Base-by-base conservation (phyloP, 2,797 vertebrate species). In the Pitangus sulphuratus region DNA sequence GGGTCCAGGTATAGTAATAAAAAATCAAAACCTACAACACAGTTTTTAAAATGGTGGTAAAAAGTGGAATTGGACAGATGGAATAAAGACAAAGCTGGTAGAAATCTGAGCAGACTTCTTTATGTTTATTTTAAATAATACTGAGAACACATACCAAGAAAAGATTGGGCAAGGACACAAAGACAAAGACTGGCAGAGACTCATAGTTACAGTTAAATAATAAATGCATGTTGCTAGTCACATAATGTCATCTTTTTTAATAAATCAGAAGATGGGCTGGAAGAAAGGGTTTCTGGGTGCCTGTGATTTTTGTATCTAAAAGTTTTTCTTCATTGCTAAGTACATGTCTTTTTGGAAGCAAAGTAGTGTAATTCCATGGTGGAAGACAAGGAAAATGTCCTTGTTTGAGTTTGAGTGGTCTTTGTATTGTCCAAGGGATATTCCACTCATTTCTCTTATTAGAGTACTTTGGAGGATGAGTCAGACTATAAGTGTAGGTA, bases 111-210 rank as follows among this genome's bases (percentile, higher is more conserved):
- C 19, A 71, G 57, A 54, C 24, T 53, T 92, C 48, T 87, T 84
- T 58, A 84, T 20, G n/a, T 45, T 69, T 82, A 88, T 86, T 94
- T 90, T 69, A 91, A 92, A 87, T 85, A 92, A 70, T 74, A 91
- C 25, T 79, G 60, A 74, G 74, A 96, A 80, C 40, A 89, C 30
- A 78, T 45, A 76, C 48, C 33, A 89, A 53, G 72, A 94, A 87
- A 74, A 95, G 80, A 89, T 8, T 79, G 77, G 70, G 80, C 66
- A 95, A 84, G 21, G 31, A 77, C 77, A 85, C 71, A 93, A 72
- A 91, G 80, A 79, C 53, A 50, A 91, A 86, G 89, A 81, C 62
- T 72, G 84, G 61, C 74, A 94, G 58, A 84, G 2, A 21, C 31
- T 76, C 62, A 84, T 2, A 80, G 70, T 44, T 37, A 69, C 21